Conservation (phyloP, 2,797 vertebrate species). For the Tamandua tetradactyla region DNA sequence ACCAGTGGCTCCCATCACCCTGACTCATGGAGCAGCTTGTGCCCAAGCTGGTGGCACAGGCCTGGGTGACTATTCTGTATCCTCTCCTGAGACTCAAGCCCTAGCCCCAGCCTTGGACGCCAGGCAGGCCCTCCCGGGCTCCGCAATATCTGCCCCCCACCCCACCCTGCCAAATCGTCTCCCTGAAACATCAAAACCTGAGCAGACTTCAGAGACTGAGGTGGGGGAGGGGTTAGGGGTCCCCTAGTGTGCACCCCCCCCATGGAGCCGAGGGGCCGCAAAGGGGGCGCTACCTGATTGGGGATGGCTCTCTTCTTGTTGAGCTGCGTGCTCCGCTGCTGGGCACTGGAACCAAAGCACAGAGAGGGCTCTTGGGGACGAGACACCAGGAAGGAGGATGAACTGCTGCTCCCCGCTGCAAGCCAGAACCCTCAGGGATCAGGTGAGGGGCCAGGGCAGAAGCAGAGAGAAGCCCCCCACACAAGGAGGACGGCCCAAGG, state of each 20-base stretch:
- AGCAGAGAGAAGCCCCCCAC: neutral
- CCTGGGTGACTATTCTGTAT: neutral
- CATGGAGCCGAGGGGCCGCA: neutral
- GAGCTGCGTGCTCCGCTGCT: slow-evolving; percentile 93
- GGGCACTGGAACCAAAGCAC: slow-evolving; percentile 87
- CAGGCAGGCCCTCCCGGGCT: neutral
- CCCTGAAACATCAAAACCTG: neutral
- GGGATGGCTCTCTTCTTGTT: slow-evolving; percentile 97
- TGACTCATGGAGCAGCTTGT: neutral
- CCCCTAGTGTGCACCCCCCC: neutral
- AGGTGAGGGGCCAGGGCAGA: neutral
- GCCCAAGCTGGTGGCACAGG: neutral
- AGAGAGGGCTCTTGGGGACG: neutral
- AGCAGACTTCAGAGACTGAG: neutral
- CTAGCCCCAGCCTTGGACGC: neutral
- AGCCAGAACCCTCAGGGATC: neutral
- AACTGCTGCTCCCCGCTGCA: too few species aligned
- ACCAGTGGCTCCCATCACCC: neutral
- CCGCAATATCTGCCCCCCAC: neutral
- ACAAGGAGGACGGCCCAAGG: neutral
- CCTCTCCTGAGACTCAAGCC: neutral
- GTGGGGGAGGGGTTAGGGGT: fast-evolving
- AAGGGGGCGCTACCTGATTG: slow-evolving; percentile 91
- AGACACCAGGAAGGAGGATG: fast-evolving
- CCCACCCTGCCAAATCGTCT: neutral